Conservation (phyloP, 2,888 invertebrate species). For the Cephonodes hylas region DNA sequence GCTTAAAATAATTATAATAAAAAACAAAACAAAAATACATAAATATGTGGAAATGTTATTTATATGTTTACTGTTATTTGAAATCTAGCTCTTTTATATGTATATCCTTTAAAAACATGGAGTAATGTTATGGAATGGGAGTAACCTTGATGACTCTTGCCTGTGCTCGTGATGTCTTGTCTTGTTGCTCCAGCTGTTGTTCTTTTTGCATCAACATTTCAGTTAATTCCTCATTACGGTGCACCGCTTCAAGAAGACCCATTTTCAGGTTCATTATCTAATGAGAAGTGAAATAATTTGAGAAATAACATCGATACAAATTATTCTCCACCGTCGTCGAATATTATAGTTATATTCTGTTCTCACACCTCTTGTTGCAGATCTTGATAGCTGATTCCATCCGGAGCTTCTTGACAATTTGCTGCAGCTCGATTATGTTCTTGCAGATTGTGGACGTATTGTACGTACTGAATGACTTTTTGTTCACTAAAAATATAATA, state of each 20-base stretch:
- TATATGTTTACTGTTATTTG: no score
- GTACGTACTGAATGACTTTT: conserved; percentile 72
- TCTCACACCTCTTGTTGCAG: conserved; percentile 65
- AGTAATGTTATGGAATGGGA: conserved; percentile 14
- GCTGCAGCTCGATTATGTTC: conserved; percentile 50
- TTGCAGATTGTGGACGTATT: conserved; percentile 63
- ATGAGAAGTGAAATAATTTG: not conserved
- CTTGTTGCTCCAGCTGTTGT: conserved; percentile 81
- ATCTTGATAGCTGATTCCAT: conserved; percentile 57
- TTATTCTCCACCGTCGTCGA: not conserved
- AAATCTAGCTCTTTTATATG: no score
- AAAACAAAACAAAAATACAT: not conserved
- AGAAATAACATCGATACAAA: not conserved
- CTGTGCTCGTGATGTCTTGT: conserved; percentile 82
- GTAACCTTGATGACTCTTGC: conserved; percentile 82
- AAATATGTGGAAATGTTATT: no score
- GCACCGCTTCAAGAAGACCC: conserved; percentile 65
- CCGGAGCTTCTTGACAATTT: conserved; percentile 50
- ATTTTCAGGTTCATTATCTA: conserved; percentile 72
- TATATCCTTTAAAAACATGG: not conserved
- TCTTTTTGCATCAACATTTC: conserved; percentile 77
- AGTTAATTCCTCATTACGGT: conserved; percentile 73
- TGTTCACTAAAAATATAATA: conserved; percentile 56
- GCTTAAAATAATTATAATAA: not conserved
- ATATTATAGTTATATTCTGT: not conserved